Conservation (phyloP, 2,888 invertebrate species). For the Oligia fasciuncula region DNA sequence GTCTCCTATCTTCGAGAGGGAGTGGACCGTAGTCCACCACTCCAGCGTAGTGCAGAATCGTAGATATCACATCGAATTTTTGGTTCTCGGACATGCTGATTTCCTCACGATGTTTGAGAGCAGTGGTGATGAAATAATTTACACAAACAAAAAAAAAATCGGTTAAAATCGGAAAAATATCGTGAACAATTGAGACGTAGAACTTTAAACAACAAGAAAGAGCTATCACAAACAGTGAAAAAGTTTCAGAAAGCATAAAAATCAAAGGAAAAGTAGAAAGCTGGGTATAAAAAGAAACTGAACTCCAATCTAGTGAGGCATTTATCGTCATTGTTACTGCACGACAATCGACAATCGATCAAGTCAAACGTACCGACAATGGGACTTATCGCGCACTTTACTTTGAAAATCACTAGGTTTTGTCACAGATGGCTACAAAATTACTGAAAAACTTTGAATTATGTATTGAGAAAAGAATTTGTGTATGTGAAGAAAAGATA, state of each 20-base stretch:
- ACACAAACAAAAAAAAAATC: not conserved
- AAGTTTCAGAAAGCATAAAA: conserved; percentile 49
- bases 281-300: conserved; percentile 61
- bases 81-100: not conserved
- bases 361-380: conserved; percentile 75
- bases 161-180: conserved; percentile 1
- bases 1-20: not conserved
- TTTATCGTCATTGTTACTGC: conserved; percentile 81
- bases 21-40: not conserved
- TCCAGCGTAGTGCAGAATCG: not conserved
- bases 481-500: conserved; percentile 2
- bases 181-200: conserved; percentile 2
- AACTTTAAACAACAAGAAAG: conserved; percentile 34
- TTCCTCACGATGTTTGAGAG: not conserved
- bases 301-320: conserved; percentile 80
- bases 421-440: conserved; percentile 66
- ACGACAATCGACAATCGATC: conserved; percentile 82
- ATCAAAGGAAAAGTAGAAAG: conserved; percentile 53
- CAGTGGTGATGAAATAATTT: not conserved
- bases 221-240: conserved; percentile 35
- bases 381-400: conserved; percentile 76
- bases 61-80: not conserved
- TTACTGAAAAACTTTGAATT: conserved; percentile 51
- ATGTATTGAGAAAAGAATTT: conserved; percentile 47
- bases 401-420: conserved; percentile 71